Percentiles rank a stretch among this genome's conserved stretches.
These are phyloP conservation scores for Sphaerophoria rueppellii DNA, from an alignment of 2,888 invertebrate species.

Conservation along the genomic window DNA sequence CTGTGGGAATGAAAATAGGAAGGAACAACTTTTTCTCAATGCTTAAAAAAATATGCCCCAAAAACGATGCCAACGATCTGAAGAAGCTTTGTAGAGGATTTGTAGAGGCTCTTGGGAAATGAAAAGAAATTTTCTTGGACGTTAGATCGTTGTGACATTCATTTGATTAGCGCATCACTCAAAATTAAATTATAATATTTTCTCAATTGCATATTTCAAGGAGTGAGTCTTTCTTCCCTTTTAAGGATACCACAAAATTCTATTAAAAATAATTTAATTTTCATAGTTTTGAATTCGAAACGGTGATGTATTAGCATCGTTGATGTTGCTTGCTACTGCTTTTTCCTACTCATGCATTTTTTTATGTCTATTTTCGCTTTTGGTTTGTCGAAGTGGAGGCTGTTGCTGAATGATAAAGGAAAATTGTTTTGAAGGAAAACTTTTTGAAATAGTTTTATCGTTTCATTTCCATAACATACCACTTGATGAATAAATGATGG, in stretches of 20 bases:
- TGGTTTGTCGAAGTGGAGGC: no score
- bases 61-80: no score
- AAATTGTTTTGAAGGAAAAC: no score
- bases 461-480: no score
- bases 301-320: constrained; percentile 23
- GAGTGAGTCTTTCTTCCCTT: not conserved
- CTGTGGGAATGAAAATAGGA: not conserved
- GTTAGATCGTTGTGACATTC: not conserved
- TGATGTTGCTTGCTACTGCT: not conserved
- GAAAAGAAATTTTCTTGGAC: no score
- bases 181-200: constrained; percentile 15
- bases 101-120: no score
- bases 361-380: no score
- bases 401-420: no score
- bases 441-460: no score
- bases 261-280: constrained; percentile 53
- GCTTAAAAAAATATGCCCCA: not conserved
- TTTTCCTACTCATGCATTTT: no score
- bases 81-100: no score
- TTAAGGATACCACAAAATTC: constrained; percentile 36
- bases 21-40: not conserved
- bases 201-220: not conserved
- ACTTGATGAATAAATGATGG: no score
- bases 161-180: constrained; percentile 50
- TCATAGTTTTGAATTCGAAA: constrained; percentile 12